phyloP scores from a whole-genome alignment of 2,797 vertebrate genomes.

The Oreortyx pictus region DNA sequence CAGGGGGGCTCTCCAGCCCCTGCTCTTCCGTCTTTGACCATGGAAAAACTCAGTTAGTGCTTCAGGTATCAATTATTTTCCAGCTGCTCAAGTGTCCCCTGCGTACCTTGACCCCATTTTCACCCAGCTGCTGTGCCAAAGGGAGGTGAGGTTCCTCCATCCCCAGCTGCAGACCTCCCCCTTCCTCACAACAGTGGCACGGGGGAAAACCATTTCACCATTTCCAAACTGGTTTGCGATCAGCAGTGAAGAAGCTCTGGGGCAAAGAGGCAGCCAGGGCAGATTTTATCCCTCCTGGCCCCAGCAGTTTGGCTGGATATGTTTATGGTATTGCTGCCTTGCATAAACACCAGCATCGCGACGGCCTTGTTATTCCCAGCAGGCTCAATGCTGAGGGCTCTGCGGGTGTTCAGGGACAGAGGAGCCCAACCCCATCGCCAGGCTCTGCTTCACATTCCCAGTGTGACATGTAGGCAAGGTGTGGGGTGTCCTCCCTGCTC shows the following conservation, averaged over 20 bases:
- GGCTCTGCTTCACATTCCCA: neutral
- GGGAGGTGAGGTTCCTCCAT: neutral
- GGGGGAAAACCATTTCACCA: neutral
- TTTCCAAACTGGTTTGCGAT: neutral
- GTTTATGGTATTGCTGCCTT: fast-evolving
- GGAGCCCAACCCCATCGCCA: fast-evolving
- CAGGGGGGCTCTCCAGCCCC: neutral
- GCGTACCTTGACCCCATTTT: neutral
- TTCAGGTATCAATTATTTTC: neutral
- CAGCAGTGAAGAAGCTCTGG: fast-evolving
- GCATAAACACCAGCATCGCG: fast-evolving
- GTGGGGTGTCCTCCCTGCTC: fast-evolving
- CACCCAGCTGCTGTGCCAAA: neutral
- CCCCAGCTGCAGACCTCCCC: neutral
- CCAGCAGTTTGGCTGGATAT: neutral
- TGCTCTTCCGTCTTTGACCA: neutral
- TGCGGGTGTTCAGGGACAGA: fast-evolving
- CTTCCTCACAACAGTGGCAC: neutral
- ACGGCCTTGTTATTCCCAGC: neutral
- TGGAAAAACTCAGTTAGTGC: neutral
- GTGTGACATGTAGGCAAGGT: fast-evolving
- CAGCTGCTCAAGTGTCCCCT: neutral
- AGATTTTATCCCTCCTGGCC: neutral
- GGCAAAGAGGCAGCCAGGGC: neutral
- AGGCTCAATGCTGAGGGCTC: neutral